These are phyloP conservation scores for Dicyrtomina minuta DNA, from an alignment of 2,888 invertebrate genomes.

Conservation along the genomic window DNA sequence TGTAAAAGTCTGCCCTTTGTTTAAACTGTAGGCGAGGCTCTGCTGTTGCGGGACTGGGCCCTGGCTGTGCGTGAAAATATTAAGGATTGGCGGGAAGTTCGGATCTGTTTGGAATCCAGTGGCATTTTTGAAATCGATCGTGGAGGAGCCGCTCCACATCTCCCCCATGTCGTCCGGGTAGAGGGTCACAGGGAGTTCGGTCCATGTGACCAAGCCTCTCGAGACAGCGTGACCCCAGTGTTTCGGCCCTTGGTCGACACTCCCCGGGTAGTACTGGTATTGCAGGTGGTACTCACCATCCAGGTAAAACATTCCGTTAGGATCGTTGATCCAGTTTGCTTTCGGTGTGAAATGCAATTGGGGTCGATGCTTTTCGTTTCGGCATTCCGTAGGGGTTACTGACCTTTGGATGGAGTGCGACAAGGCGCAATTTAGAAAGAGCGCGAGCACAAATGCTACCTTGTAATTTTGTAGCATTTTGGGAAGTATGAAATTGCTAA, in stretches of 20 bases:
- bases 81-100: constrained; percentile 38
- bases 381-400: too few species aligned
- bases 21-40: constrained; percentile 45
- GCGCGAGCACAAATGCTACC: too few species aligned
- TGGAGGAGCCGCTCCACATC: constrained; percentile 48
- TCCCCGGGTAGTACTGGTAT: constrained; percentile 61
- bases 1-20: constrained; percentile 37
- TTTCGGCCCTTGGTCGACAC: constrained; percentile 56
- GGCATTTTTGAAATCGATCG: constrained; percentile 41
- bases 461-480: too few species aligned
- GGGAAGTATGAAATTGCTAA: too few species aligned
- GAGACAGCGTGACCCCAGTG: constrained; percentile 63
- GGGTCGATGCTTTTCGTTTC: constrained; percentile 39
- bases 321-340: constrained; percentile 62
- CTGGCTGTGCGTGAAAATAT: constrained; percentile 47
- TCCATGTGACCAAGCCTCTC: constrained; percentile 60
- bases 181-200: constrained; percentile 59
- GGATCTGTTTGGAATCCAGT: constrained; percentile 41
- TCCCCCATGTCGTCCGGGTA: constrained; percentile 58
- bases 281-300: constrained; percentile 60
- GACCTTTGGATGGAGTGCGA: too few species aligned
- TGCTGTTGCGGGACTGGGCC: constrained; percentile 38
- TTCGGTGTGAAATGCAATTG: constrained; percentile 44
- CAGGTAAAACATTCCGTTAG: constrained; percentile 61
- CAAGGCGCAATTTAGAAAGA: too few species aligned